A percentile compares a stretch with the other conserved stretches of the same genome.
These are phyloP conservation scores for Drosophila phalerata DNA, from an alignment of 2,888 invertebrate species.

Conservation along the genomic window DNA sequence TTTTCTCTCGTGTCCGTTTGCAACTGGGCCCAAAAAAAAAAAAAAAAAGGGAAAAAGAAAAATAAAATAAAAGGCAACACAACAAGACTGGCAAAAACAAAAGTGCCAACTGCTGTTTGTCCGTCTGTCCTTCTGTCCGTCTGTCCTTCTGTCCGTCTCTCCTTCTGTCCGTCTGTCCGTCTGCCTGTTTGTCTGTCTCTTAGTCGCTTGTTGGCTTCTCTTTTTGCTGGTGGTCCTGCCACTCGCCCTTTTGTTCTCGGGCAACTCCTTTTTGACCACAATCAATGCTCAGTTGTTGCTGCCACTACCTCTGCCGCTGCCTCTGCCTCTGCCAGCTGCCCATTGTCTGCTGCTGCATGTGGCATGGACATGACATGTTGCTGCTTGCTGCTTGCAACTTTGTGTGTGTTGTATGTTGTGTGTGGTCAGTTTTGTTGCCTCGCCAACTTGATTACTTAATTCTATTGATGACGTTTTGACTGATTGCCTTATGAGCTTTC, in stretches of 20 bases:
- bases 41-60: conserved; percentile 8
- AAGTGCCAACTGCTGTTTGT: conserved; percentile 72
- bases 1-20: conserved; percentile 38
- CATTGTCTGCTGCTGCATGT: conserved; percentile 45
- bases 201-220: conserved; percentile 27
- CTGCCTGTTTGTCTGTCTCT: background rate
- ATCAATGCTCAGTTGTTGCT: conserved; percentile 60
- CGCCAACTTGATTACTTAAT: conserved; percentile 82
- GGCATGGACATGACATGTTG: conserved; percentile 18
- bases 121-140: background rate
- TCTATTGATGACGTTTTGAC: conserved; percentile 83
- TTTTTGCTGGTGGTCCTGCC: conserved; percentile 69
- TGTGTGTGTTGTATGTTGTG: conserved; percentile 53
- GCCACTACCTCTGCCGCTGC: background rate
- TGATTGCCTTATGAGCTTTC: conserved; percentile 82
- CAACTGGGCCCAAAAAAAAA: conserved; percentile 38
- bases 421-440: conserved; percentile 68
- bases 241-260: conserved; percentile 59
- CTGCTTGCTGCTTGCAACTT: conserved; percentile 15
- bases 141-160: conserved; percentile 1
- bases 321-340: conserved; percentile 22
- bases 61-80: conserved; percentile 7
- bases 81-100: conserved; percentile 21
- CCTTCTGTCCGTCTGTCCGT: conserved; percentile 22
- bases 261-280: conserved; percentile 73